Base-by-base conservation (phyloP, 2,113 vertebrate genomes). In the Sinocyclocheilus anshuiensis region DNA sequence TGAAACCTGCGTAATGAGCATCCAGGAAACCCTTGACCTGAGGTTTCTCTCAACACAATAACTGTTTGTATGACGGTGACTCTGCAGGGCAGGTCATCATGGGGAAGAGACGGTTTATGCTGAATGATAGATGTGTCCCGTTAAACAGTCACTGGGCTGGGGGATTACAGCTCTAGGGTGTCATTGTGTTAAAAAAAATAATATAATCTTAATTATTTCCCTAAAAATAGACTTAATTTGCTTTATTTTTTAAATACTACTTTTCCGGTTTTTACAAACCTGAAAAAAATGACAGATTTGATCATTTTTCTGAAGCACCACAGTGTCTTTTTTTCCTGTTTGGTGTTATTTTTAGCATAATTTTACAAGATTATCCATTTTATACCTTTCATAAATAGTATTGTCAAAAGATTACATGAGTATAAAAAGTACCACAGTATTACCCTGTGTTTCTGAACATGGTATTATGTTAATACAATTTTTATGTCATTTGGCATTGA, bases 1-100 rank as follows among this genome's bases (percentile, higher is more conserved):
- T 50, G 15, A 69, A 72, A 48, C 57, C 55, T 86, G 20, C 4
- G 42, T 74, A 86, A 75, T 81, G 69, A 81, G 85, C 59, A 61
- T 63, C 57, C 29, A 22, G 75, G 15, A 45, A 61, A 26, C 50
- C 53, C 69, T 81, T 75, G 39, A 86, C 78, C 77, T 53, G 77
- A 80, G 33, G 42, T 59, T 57, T 4, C 9, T 57, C 53, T 78
- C 65, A 69, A 8, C 16, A 16, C 26, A 69, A 3, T n/a, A 20
- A 33, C 15, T n/a, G 12, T 77, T 45, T 39, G 20, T 69, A 0
- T 16, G 24, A 42, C 39, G 26, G 2, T 16, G 24, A 42, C 24
- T 42, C 69, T 12, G 20, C 65, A 72, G 69, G 63, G 13, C 11
- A 69, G 36, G n/a, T 65, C 39, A 29, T 1, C 45, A 12, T 11